phyloP scores from a whole-genome alignment of 2,113 vertebrate genomes.

The Polyodon spathula region DNA sequence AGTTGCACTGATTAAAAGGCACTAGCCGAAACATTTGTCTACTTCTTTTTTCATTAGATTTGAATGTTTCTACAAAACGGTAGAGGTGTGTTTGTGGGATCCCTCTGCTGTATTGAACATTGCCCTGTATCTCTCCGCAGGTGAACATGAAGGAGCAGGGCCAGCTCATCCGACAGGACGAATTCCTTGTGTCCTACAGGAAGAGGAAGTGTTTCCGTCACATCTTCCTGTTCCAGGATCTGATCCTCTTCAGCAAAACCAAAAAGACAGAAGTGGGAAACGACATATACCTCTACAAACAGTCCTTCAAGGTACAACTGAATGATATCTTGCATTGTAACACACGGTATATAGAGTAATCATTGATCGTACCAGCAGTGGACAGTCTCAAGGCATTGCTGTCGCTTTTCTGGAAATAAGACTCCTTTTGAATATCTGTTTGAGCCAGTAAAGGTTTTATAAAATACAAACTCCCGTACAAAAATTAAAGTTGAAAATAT shows the following conservation, averaged over 20 bases:
- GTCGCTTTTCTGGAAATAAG: too few relatives aligned
- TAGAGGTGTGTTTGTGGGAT: too few relatives aligned
- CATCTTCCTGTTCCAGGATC: slow-evolving; percentile 63
- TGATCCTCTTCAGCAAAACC: slow-evolving; percentile 66
- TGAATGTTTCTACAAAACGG: too few relatives aligned
- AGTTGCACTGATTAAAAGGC: too few relatives aligned
- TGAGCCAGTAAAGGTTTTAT: background rate
- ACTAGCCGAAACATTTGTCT: too few relatives aligned
- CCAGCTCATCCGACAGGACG: slow-evolving; percentile 56
- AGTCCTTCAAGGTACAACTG: slow-evolving; percentile 60
- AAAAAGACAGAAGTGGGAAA: slow-evolving; percentile 54
- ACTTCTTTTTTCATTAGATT: too few relatives aligned
- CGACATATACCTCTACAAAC: slow-evolving; percentile 62
- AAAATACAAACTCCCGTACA: too few relatives aligned
- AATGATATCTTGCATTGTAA: background rate
- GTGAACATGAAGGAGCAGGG: slow-evolving; percentile 68
- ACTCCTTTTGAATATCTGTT: slow-evolving; percentile 1
- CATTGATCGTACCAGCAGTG: too few relatives aligned
- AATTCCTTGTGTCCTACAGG: slow-evolving; percentile 54
- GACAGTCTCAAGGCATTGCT: too few relatives aligned
- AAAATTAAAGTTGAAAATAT: too few relatives aligned
- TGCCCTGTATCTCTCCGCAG: slow-evolving; percentile 28
- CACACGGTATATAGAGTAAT: too few relatives aligned
- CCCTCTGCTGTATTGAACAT: too few relatives aligned
- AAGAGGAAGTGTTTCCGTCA: slow-evolving; percentile 60